These are phyloP conservation scores for Champsocephalus esox DNA, from an alignment of 2,797 vertebrate species.

Conservation along the genomic window DNA sequence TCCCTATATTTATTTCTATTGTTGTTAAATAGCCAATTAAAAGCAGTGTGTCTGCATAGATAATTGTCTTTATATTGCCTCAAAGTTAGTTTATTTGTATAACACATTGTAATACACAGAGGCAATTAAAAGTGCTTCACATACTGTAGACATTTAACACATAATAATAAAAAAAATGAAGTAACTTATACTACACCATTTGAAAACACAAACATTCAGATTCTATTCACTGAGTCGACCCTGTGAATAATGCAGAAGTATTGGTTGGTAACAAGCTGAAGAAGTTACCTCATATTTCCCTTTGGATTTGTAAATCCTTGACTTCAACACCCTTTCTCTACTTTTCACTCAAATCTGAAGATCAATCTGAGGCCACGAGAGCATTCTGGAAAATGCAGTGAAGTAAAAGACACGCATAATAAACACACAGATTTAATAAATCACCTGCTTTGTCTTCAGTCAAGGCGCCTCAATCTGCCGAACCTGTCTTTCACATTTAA, in stretches of 20 bases:
- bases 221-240: neutral
- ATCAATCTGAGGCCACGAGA: neutral
- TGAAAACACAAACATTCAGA: no score
- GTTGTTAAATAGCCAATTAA: neutral
- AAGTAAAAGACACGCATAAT: neutral
- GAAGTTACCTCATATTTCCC: neutral
- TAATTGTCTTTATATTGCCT: neutral
- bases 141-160: no score
- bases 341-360: neutral
- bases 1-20: neutral
- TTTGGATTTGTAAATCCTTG: neutral
- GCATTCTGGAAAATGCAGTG: neutral
- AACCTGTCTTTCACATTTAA: constrained; percentile 27
- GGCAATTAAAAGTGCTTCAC: no score
- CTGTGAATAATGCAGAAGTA: neutral
- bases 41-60: neutral
- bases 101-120: no score
- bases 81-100: neutral
- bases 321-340: neutral
- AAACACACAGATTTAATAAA: neutral
- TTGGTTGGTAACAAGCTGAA: neutral
- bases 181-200: no score
- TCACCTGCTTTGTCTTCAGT: constrained; percentile 12
- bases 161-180: no score
- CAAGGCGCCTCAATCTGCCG: constrained; percentile 5